phyloP scores from a whole-genome alignment of 1,140 invertebrate species.

The Saccostrea cuccullata region DNA sequence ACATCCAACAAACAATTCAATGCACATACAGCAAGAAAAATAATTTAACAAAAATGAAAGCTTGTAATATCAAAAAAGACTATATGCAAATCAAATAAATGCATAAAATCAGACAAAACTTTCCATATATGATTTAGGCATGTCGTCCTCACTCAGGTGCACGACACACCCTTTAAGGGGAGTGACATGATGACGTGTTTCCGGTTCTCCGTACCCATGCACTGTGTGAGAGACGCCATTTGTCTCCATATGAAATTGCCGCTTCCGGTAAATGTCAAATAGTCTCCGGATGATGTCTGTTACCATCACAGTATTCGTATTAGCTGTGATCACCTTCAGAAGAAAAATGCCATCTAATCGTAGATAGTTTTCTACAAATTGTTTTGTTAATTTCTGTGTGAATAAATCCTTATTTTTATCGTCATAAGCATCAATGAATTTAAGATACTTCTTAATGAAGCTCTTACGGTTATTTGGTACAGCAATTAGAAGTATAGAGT shows the following conservation, averaged over 20 bases:
- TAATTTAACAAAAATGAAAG: too few species aligned
- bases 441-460: slow-evolving; percentile 76
- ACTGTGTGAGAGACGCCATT: slow-evolving; percentile 64
- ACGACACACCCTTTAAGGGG: background rate
- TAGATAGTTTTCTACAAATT: slow-evolving; percentile 68
- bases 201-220: slow-evolving; percentile 56
- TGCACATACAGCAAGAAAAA: background rate
- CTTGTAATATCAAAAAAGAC: too few species aligned
- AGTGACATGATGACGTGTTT: background rate
- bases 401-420: slow-evolving; percentile 58
- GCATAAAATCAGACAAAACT: background rate
- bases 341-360: slow-evolving; percentile 73
- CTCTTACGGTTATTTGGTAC: slow-evolving; percentile 67
- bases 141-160: background rate
- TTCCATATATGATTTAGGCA: slow-evolving; percentile 3
- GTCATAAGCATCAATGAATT: slow-evolving; percentile 67
- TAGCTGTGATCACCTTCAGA: slow-evolving; percentile 70
- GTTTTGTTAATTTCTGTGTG: slow-evolving; percentile 66
- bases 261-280: slow-evolving; percentile 65
- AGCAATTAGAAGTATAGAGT: slow-evolving; percentile 69
- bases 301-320: slow-evolving; percentile 72
- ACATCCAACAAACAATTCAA: background rate
- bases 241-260: slow-evolving; percentile 54
- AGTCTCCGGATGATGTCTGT: slow-evolving; percentile 71
- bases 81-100: background rate